A percentile compares a stretch with the other conserved stretches of the same genome.
Evolutionary conservation across 2,113 vertebrate species (phyloP).

Genomic region (Lichenostomus cassidix): DNA sequence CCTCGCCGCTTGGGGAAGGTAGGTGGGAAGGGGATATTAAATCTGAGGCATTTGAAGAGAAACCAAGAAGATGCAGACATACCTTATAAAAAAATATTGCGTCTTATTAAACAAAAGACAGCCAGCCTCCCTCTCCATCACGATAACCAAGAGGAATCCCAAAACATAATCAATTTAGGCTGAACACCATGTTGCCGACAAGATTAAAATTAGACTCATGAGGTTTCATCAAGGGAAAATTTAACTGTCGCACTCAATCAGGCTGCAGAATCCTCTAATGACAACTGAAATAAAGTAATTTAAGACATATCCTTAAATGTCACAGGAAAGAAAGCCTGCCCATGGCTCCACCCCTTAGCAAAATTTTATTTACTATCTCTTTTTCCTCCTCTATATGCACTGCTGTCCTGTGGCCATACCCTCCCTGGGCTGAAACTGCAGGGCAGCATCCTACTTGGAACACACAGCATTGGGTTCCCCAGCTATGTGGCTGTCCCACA

Average conservation of each 20-base stretch:
- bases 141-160: neutral
- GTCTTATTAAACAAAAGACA: neutral
- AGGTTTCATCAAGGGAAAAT: constrained; percentile 52
- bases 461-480: neutral
- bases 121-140: neutral
- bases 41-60: neutral
- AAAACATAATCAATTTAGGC: constrained; percentile 32
- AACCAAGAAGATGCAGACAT: neutral
- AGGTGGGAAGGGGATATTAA: neutral
- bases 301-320: constrained; percentile 33
- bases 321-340: neutral
- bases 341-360: neutral
- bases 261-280: constrained; percentile 30
- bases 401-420: neutral
- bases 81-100: neutral
- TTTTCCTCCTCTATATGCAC: neutral
- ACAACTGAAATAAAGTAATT: constrained; percentile 49
- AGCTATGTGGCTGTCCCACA: neutral
- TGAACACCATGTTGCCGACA: constrained; percentile 25
- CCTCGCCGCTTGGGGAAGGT: neutral
- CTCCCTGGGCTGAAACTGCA: neutral
- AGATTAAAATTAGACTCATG: constrained; percentile 67
- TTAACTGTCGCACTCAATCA: constrained; percentile 65
- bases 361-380: neutral
- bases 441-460: neutral